Conservation (phyloP, 2,113 vertebrate genomes). For the Bubo bubo region DNA sequence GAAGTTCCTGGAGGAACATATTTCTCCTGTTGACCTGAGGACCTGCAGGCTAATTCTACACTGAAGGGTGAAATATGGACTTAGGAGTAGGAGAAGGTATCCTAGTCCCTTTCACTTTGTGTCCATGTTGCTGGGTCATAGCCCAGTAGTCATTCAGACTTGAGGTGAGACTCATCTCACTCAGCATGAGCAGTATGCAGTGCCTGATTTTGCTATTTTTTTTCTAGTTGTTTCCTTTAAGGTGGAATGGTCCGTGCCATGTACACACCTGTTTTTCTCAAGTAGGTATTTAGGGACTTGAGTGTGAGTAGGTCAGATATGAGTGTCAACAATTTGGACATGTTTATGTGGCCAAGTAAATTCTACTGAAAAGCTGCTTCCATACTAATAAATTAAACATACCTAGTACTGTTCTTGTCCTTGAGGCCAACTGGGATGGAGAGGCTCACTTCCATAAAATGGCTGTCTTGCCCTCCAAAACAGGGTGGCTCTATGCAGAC, state of each 20-base stretch:
- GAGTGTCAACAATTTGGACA: neutral
- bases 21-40: neutral
- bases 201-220: neutral
- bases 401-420: neutral
- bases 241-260: neutral
- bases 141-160: neutral
- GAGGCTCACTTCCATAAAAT: neutral
- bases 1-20: neutral
- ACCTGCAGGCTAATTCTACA: neutral
- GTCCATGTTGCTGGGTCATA: neutral
- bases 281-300: neutral
- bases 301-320: neutral
- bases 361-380: neutral
- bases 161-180: neutral
- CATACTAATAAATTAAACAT: neutral
- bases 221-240: neutral
- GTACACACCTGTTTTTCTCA: neutral
- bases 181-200: neutral
- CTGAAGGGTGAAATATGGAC: neutral
- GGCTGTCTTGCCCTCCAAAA: neutral
- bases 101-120: neutral
- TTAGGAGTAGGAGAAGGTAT: neutral
- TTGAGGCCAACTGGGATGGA: neutral
- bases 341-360: neutral
- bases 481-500: neutral